phyloP scores from a whole-genome alignment of 2,113 vertebrate species.

The Stigmatopora nigra region DNA sequence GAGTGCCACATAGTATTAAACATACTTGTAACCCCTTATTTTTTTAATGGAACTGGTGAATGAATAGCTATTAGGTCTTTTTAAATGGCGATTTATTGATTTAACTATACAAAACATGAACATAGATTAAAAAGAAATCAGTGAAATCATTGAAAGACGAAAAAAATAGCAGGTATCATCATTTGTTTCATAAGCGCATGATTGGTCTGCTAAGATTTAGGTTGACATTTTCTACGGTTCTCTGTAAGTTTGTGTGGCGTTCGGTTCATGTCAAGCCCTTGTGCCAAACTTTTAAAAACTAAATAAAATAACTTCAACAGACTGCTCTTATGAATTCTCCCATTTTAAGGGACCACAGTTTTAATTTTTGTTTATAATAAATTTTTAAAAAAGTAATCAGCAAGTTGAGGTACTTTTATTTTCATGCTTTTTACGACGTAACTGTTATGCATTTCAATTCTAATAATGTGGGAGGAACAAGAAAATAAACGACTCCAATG shows the following conservation, averaged over 20 bases:
- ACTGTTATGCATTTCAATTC: conserved; percentile 99
- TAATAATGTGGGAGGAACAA: conserved; percentile 97
- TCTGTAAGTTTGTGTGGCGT: conserved; percentile 98
- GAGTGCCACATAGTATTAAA: conserved; percentile 90
- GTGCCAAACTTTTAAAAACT: conserved; percentile 91
- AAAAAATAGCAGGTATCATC: conserved; percentile 75
- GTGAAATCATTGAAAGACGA: conserved; percentile 39
- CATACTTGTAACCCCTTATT: conserved; percentile 88
- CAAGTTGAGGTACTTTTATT: conserved; percentile 99
- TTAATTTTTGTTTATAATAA: conserved; percentile 92
- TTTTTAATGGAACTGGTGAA: conserved; percentile 90
- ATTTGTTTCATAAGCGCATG: conserved; percentile 97
- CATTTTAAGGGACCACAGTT: conserved; percentile 83
- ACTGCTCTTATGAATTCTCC: conserved; percentile 90
- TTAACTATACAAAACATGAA: conserved; percentile 82
- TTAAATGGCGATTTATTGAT: conserved; percentile 89
- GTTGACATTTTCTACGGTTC: conserved; percentile 94
- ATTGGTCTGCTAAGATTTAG: conserved; percentile 96
- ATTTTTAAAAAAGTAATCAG: conserved; percentile 95
- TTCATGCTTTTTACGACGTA: conserved; percentile 99
- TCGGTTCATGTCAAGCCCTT: conserved; percentile 96
- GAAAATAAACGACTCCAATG: conserved; percentile 97
- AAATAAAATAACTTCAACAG: conserved; percentile 48
- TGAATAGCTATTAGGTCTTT: conserved; percentile 84
- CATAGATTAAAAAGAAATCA: conserved; percentile 58